Conservation (phyloP, 2,888 invertebrate genomes). For the Tridacna gigas region DNA sequence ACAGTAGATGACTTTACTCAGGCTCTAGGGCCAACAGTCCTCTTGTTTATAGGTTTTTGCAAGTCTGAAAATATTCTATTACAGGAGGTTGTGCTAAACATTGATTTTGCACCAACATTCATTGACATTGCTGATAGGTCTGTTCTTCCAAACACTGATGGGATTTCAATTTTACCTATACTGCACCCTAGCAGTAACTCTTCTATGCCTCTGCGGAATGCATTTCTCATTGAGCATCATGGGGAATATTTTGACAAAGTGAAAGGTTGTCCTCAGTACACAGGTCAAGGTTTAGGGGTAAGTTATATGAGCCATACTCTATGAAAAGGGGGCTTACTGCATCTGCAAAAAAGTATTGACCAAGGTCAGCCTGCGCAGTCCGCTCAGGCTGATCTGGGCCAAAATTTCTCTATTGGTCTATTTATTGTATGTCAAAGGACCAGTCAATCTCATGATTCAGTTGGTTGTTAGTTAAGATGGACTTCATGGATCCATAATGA, state of each 20-base stretch:
- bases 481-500: too few relatives aligned
- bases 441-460: too few relatives aligned
- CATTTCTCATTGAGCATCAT: constrained; percentile 91
- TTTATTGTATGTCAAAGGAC: too few relatives aligned
- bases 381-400: too few relatives aligned
- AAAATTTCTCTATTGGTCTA: too few relatives aligned
- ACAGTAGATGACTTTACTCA: too few relatives aligned
- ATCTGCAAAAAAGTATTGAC: too few relatives aligned
- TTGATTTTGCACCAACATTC: constrained; percentile 95
- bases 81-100: constrained; percentile 89
- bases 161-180: constrained; percentile 86
- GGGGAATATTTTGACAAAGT: constrained; percentile 89
- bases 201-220: constrained; percentile 49
- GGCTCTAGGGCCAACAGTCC: too few relatives aligned
- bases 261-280: constrained; percentile 88
- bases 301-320: constrained; percentile 84
- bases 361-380: too few relatives aligned
- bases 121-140: constrained; percentile 89
- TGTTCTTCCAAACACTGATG: constrained; percentile 88
- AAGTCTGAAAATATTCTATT: not conserved
- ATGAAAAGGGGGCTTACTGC: too few relatives aligned
- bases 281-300: constrained; percentile 88
- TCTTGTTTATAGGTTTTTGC: too few relatives aligned
- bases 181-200: constrained; percentile 66
- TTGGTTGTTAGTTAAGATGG: too few relatives aligned